A percentile compares a stretch with the other conserved stretches of the same genome.
Conservation (phyloP, 2,113 vertebrate species). For the Bubo scandiacus region DNA sequence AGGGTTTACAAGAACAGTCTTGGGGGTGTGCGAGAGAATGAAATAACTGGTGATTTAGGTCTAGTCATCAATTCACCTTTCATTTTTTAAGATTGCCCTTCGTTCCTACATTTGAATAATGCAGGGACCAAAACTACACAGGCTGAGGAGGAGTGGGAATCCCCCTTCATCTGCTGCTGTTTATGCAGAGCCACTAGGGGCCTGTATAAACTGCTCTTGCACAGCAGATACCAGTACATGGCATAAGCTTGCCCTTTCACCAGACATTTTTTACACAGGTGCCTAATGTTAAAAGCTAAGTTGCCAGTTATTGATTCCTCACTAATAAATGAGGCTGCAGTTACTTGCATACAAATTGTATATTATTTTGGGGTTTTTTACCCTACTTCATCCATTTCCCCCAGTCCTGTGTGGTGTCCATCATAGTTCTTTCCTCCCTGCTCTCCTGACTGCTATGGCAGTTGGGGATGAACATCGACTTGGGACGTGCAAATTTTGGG, state of each 20-base stretch:
- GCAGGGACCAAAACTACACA: slow-evolving; percentile 23
- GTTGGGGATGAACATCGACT: neutral
- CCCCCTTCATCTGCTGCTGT: slow-evolving; percentile 77
- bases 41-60: neutral
- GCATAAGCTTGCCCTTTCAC: slow-evolving; percentile 56
- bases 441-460: neutral
- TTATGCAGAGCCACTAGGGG: slow-evolving; percentile 87
- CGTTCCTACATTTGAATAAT: neutral
- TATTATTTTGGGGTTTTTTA: neutral
- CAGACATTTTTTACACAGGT: slow-evolving; percentile 37
- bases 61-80: neutral
- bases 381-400: neutral
- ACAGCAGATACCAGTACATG: slow-evolving; percentile 47
- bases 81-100: slow-evolving; percentile 1
- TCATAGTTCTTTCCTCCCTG: rapidly evolving
- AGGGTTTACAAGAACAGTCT: neutral
- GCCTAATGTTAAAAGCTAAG: neutral
- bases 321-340: neutral
- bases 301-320: neutral
- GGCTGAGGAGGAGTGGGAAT: slow-evolving; percentile 61
- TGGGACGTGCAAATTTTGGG: neutral
- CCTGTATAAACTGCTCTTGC: slow-evolving; percentile 82
- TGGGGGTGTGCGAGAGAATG: neutral
- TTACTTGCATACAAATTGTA: neutral
- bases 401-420: neutral